Evolutionary conservation across 2,888 invertebrate species (phyloP), one percentile per base, ranked within the genome.

Genomic region (Ormia ochracea): DNA sequence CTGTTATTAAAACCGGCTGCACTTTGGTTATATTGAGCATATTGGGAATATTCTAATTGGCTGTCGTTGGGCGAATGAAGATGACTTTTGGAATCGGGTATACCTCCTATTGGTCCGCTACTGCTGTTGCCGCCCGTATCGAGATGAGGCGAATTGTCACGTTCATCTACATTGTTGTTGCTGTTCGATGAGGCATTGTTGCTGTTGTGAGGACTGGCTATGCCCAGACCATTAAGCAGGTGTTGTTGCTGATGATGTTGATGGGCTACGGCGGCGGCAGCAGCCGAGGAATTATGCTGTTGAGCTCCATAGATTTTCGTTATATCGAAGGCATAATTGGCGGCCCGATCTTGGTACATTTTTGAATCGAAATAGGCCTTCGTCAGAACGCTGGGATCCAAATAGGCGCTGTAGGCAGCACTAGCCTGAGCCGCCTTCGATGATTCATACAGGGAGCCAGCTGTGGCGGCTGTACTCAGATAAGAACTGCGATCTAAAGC

Each of bases 351-450:
- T 83, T 90, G 89, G 82, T 90, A 90, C 89, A 90, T 90, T 84
- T 90, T 90, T 74, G 90, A 90, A 81, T 90, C 90, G 74, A 90
- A 90, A 83, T 90, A 90, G 33, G 90, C 90, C 85, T 90, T 90
- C 58, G 90, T 90, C 65, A 90, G 86, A 76, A 90, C 90, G 79
- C 88, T 89, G 76, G 90, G 90, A 82, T 90, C 90, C 83, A 90
- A 84, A 79, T 90, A 90, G 82, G 90, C 89, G 85, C 89, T 89
- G 52, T 90, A 90, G 19, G 89, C 87, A 21, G 87, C 89, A 81
- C 89, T 89, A 31, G 90, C 89, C 84, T 89, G 88, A 5, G 87
- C 85, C 5, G 86, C 85, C 79, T 86, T 87, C 36, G 86, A 85
- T 31, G 86, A 83, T 70, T 87, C 86, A 82, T 88, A 88, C 17